Percentiles rank a stretch among this genome's conserved stretches.
Conservation (phyloP, 2,888 invertebrate genomes). For the Melieria omissa region DNA sequence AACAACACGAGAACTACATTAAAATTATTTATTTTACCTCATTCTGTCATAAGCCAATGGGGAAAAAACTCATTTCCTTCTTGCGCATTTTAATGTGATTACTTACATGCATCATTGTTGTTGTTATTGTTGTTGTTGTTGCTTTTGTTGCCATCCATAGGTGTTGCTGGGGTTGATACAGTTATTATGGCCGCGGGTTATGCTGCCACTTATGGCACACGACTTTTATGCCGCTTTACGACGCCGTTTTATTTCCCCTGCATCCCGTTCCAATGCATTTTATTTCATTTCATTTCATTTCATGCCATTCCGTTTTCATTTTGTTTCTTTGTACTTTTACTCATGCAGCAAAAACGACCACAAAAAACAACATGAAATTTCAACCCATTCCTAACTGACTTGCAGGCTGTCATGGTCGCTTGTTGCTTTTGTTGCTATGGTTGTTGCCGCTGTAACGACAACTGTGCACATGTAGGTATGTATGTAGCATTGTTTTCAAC, state of each 20-base stretch:
- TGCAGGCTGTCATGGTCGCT: background rate
- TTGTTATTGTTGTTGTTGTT: background rate
- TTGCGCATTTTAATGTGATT: constrained; percentile 22
- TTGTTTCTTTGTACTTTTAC: too few species aligned
- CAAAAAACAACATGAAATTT: too few species aligned
- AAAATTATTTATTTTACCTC: constrained; percentile 63
- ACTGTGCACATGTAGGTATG: background rate
- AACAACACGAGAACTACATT: constrained; percentile 53
- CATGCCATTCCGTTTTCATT: too few species aligned
- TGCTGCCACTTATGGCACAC: background rate
- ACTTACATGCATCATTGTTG: background rate
- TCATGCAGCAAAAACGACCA: too few species aligned
- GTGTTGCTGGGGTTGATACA: background rate
- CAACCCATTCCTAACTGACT: too few species aligned
- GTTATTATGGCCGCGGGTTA: background rate
- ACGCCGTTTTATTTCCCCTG: too few species aligned
- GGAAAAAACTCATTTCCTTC: constrained; percentile 59
- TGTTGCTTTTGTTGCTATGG: background rate
- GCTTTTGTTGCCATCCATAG: background rate
- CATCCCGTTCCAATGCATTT: too few species aligned
- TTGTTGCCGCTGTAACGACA: background rate
- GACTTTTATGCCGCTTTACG: too few species aligned
- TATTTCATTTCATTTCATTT: too few species aligned
- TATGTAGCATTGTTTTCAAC: too few species aligned
- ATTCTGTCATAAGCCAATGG: constrained; percentile 49